These are phyloP conservation scores for Macroglossus sobrinus DNA, from an alignment of 2,113 vertebrate genomes.

Conservation along the genomic window DNA sequence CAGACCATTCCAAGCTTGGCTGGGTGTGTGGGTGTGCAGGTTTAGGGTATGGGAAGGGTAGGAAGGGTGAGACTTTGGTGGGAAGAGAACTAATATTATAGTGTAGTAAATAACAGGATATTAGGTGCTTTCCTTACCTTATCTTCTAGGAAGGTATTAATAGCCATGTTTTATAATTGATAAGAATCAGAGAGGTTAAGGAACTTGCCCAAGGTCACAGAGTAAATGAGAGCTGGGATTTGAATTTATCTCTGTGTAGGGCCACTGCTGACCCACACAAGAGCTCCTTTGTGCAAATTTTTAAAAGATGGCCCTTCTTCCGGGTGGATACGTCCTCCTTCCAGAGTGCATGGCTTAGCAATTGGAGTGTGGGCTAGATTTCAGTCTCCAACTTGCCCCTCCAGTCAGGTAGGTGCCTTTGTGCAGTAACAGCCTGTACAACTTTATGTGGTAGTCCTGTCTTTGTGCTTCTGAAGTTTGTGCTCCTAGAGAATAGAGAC, in stretches of 20 bases:
- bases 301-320: background rate
- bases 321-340: background rate
- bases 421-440: background rate
- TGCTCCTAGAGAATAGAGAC: background rate
- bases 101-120: background rate
- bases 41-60: background rate
- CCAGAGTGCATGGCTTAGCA: background rate
- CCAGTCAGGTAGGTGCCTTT: background rate
- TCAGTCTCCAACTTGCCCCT: background rate
- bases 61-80: background rate
- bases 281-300: background rate
- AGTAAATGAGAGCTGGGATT: background rate
- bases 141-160: background rate
- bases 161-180: background rate
- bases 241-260: background rate
- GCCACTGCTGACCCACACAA: background rate
- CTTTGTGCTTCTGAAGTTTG: background rate
- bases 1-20: background rate
- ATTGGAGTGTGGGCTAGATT: background rate
- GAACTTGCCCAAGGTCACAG: background rate
- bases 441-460: background rate
- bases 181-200: constrained; percentile 11
- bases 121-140: background rate
- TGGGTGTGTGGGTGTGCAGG: background rate
- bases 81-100: background rate